Evolutionary conservation across 1,140 invertebrate species (phyloP), one percentile per base, ranked within the genome.

Genomic region (Xylocopa sonorina): DNA sequence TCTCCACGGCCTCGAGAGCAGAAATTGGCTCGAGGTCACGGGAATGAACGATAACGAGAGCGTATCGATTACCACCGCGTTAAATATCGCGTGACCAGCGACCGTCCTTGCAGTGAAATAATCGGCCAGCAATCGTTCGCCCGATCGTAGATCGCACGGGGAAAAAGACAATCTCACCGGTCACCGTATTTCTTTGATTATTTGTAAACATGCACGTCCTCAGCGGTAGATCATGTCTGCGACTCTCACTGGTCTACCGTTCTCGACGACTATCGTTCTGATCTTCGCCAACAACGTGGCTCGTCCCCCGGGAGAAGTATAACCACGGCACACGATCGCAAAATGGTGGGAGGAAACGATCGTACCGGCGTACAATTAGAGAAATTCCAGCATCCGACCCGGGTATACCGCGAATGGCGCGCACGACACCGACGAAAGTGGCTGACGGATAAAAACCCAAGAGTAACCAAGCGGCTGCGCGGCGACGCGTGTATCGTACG

Each of bases 181-280:
- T 68, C 55, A 78, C 58, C 38, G 55, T 24, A 71, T n/a, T n/a
- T n/a, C n/a, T n/a, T n/a, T n/a, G n/a, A n/a, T 71, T 53, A 69
- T 71, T 71, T 69, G 46, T 51, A 78, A 73, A 73, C 58, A 38
- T 41, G 34, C 50, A n/a, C n/a, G 64, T 0, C 7, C 69, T 87
- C 84, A 89, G 57, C 88, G 88, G 77, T 89, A 88, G 80, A 89
- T 89, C 88, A 89, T 88, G 80, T 87, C 86, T 82, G 86, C 86
- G 60, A 64, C 38, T 75, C 68, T 66, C 76, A 67, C 76, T 82
- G 9, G 53, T n/a, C 0, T 76, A 41, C 75, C n/a, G 66, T 62
- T 72, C 51, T 38, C 57, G 41, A 50, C 43, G 66, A 62, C 18
- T 57, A 32, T 50, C 60, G 29, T 12, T 60, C 57, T 48, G 16